Evolutionary conservation across 2,113 vertebrate genomes (phyloP).

Genomic region (Scomber colias): DNA sequence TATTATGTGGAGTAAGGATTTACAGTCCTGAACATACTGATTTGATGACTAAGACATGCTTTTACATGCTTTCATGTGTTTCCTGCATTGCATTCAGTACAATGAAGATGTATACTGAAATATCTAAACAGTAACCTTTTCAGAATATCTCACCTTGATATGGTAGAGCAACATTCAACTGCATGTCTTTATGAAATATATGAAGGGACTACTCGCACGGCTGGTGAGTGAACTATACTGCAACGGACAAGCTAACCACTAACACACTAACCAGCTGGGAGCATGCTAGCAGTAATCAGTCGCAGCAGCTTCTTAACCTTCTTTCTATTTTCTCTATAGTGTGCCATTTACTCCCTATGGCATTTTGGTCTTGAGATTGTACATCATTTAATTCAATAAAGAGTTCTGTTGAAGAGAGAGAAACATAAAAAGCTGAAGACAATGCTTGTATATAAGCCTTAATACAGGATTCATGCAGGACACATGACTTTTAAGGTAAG

Average conservation of each 20-base stretch:
- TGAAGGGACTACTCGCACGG: not conserved
- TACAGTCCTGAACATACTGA: not conserved
- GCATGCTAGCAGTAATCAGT: not conserved
- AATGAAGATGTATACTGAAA: not conserved
- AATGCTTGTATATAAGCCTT: not conserved
- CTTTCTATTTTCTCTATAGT: not conserved
- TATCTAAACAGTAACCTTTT: not conserved
- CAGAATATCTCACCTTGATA: not conserved
- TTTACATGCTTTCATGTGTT: not conserved
- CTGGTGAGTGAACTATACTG: not conserved
- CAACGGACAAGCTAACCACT: not conserved
- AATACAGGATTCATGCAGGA: not conserved
- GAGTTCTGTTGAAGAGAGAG: no score
- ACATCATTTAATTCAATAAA: not conserved
- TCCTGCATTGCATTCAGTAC: not conserved
- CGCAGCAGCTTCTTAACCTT: not conserved
- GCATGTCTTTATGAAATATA: not conserved
- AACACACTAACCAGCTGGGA: not conserved
- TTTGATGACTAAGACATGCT: no score
- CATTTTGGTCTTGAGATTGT: not conserved
- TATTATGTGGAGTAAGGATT: no score
- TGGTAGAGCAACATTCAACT: no score
- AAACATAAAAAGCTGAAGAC: no score
- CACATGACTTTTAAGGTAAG: constrained; percentile 4
- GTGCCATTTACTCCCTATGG: not conserved